Percentiles rank a stretch among this genome's conserved stretches.
These are phyloP conservation scores for Neodiprion virginianus DNA, from an alignment of 1,140 invertebrate genomes.

Conservation along the genomic window DNA sequence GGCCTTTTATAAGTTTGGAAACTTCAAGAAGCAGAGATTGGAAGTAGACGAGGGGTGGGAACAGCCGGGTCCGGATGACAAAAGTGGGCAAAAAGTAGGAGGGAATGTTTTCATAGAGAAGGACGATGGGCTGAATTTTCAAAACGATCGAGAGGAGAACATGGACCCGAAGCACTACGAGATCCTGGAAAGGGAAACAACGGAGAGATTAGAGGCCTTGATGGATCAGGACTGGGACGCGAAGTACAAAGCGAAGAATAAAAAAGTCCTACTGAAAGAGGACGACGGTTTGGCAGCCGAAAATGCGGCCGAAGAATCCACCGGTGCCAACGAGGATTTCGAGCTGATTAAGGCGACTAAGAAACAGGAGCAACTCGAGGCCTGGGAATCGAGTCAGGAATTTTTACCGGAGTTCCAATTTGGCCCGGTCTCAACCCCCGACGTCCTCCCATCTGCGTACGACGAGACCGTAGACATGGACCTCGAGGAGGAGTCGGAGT, in stretches of 20 bases:
- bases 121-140: constrained; percentile 46
- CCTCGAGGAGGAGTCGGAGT: neutral
- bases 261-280: constrained; percentile 8
- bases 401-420: neutral
- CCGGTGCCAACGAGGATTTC: neutral
- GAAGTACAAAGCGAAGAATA: constrained; percentile 3
- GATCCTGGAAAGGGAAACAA: constrained; percentile 13
- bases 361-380: neutral
- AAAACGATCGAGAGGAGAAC: constrained; percentile 43
- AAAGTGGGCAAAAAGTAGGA: constrained; percentile 10
- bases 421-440: neutral
- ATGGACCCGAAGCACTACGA: constrained; percentile 39
- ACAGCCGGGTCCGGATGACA: neutral
- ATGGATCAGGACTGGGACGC: neutral
- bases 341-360: neutral
- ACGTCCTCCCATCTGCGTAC: neutral
- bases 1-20: constrained; percentile 34
- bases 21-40: constrained; percentile 46
- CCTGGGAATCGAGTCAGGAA: neutral
- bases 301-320: neutral
- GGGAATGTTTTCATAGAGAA: constrained; percentile 14
- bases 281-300: neutral
- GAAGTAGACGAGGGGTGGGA: constrained; percentile 48
- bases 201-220: neutral
- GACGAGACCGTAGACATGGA: neutral